Base-by-base conservation (phyloP, 2,797 vertebrate species). In the Acanthiza pusilla region DNA sequence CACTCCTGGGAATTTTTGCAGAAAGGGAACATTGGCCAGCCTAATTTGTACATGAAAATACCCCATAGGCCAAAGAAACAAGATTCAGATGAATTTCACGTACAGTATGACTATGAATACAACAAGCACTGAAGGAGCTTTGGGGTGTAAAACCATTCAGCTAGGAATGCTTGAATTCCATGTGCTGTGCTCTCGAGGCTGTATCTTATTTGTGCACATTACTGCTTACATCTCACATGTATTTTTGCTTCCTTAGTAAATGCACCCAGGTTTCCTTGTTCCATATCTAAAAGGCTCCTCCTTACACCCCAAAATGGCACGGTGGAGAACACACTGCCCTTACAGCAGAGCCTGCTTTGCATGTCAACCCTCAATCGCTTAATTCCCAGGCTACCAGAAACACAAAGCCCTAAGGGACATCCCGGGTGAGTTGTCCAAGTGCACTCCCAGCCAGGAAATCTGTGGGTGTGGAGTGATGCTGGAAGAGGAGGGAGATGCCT, bases 31-130 rank as follows among this genome's bases (percentile, higher is more conserved):
- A 96, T 97, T 97, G 97, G 96, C 96, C 97, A 97, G 97, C 96
- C 97, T 97, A 98, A 98, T 98, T 98, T 98, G 97, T 98, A 97
- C 97, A 97, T 95, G 97, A 98, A 98, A 98, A 98, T 97, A 97
- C 97, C 96, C 97, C 93, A 97, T 91, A 97, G 97, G 96, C 97
- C 97, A 97, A 96, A 83, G 85, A 97, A 97, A 97, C 97, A 97
- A 97, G 97, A 97, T 97, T 97, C 97, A 97, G 97, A 98, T 97
- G 95, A 97, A 98, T 98, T 97, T 97, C 94, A 96, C 32, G 14
- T 95, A 83, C 85, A 78, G 94, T 76, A 42, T 75, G 91, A 74
- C n/a, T 87, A 10, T 66, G 61, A 73, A 82, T 58, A 75, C 84
- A 75, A 94, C 38, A 86, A 78, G 40, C 50, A 36, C 63, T 63